Base-by-base conservation (phyloP, 2,113 vertebrate genomes). In the Solea senegalensis region DNA sequence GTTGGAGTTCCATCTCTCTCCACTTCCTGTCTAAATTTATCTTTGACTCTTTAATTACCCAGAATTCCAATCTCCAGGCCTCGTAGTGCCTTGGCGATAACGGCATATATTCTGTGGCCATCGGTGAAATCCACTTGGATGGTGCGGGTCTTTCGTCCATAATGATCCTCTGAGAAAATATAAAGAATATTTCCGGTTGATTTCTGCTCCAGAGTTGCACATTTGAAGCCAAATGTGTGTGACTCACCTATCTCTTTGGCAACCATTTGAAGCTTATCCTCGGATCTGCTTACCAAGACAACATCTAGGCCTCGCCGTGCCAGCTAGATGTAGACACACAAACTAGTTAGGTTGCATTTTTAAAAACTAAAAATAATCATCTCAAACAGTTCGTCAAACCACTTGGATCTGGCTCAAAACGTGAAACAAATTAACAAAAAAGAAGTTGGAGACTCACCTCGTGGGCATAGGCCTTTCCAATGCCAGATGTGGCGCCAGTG, bases 401-500 rank as follows among this genome's bases (percentile, higher is more conserved):
- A 44, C 10, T 7, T 44, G 21, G 21, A 21, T 21, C 21, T 8
- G 8, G 43, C 43, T 44, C 43, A 7, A 9, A 8, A 8, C 8
- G 21, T 27, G 3, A n/a, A 43, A 13, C 2, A 21, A 12, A 51
- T 45, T 12, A 7, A 52, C 26, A 1, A 21, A 1, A 21, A 14
- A 7, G 10, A 34, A 56, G 11, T 9, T 63, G n/a, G 46, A 70
- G n/a, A 64, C 86, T 94, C 76, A 95, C 94, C 93, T 96, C 93
- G 0, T 60, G 53, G 15, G 94, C 93, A 9, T 94, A 96, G 16
- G 93, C 93, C 81, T 76, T 94, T 43, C 95, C 94, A 13, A 95
- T 95, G 8, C 94, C 94, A 34, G 88, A 85, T 2, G 94, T 94
- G 27, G 94, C 92, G 28, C 95, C 94, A 1, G 95, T 95, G 13